Evolutionary conservation across 2,113 vertebrate species (phyloP).

Genomic region (Apteryx mantelli): DNA sequence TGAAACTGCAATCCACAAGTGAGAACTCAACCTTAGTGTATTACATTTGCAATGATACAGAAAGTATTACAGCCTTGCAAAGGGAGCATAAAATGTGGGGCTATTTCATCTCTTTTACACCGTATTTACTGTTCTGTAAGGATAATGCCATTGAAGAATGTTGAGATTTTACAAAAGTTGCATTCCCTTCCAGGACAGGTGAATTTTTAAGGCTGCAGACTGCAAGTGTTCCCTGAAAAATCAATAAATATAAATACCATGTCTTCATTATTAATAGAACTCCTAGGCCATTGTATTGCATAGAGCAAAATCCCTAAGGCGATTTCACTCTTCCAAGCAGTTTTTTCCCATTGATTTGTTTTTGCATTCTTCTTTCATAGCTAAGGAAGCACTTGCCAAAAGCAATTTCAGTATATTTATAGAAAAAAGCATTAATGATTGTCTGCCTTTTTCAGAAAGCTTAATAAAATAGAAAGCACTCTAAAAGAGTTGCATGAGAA

Average conservation of each 20-base stretch:
- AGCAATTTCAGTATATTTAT: constrained; percentile 37
- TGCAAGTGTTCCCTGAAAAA: constrained; percentile 18
- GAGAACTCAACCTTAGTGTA: background rate
- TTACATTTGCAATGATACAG: background rate
- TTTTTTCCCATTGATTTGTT: constrained; percentile 49
- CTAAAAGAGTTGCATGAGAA: background rate
- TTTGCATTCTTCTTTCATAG: constrained; percentile 29
- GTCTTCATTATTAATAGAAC: constrained; percentile 41
- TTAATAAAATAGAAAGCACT: background rate
- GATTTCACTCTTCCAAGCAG: constrained; percentile 10
- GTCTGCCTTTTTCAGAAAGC: constrained; percentile 33
- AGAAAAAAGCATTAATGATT: constrained; percentile 15
- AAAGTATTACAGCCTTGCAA: background rate
- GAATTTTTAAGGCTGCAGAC: constrained; percentile 3
- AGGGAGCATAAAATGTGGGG: background rate
- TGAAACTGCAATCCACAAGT: background rate
- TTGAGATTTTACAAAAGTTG: background rate
- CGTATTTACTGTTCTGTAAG: background rate
- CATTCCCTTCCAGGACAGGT: background rate
- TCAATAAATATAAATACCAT: constrained; percentile 2
- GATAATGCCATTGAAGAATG: background rate
- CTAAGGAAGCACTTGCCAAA: constrained; percentile 46
- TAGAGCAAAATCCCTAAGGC: constrained; percentile 35
- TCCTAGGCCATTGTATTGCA: constrained; percentile 3
- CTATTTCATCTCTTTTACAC: background rate